These are phyloP conservation scores for Ptilonorhynchus violaceus DNA, from an alignment of 2,113 vertebrate genomes.

Conservation along the genomic window DNA sequence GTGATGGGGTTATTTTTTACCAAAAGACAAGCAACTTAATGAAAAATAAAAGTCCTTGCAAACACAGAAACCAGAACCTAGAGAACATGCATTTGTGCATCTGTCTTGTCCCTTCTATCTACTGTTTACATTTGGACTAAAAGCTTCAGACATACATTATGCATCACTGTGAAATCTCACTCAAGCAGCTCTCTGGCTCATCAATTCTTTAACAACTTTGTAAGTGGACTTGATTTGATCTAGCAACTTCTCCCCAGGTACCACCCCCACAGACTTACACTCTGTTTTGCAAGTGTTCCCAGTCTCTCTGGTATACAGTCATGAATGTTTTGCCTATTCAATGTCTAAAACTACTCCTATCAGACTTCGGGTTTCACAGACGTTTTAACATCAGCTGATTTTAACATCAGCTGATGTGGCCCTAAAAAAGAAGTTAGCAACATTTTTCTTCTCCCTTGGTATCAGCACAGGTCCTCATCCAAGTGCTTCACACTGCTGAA, in stretches of 20 bases:
- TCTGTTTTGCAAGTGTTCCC: background rate
- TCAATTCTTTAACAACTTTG: slow-evolving; percentile 51
- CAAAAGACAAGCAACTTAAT: background rate
- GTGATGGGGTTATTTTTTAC: background rate
- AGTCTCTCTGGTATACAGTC: background rate
- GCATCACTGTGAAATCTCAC: slow-evolving; percentile 17
- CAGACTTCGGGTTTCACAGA: background rate
- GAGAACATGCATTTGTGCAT: background rate
- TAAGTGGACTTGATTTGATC: slow-evolving; percentile 41
- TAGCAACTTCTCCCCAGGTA: background rate
- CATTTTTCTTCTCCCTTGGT: background rate
- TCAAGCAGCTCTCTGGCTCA: slow-evolving; percentile 11
- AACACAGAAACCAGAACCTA: background rate
- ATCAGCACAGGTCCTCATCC: background rate
- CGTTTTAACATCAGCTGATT: background rate
- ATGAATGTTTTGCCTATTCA: background rate
- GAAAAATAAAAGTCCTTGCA: slow-evolving; percentile 6
- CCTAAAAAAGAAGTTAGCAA: background rate
- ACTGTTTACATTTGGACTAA: slow-evolving; percentile 33
- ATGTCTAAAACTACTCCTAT: background rate
- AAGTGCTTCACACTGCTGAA: background rate
- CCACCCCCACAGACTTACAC: background rate
- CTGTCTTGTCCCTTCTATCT: background rate
- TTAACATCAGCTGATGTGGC: background rate
- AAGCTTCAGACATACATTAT: slow-evolving; percentile 47